Percentiles rank a stretch among this genome's conserved stretches.
Conservation (phyloP, 2,888 invertebrate genomes). For the Aphodius sticticus region DNA sequence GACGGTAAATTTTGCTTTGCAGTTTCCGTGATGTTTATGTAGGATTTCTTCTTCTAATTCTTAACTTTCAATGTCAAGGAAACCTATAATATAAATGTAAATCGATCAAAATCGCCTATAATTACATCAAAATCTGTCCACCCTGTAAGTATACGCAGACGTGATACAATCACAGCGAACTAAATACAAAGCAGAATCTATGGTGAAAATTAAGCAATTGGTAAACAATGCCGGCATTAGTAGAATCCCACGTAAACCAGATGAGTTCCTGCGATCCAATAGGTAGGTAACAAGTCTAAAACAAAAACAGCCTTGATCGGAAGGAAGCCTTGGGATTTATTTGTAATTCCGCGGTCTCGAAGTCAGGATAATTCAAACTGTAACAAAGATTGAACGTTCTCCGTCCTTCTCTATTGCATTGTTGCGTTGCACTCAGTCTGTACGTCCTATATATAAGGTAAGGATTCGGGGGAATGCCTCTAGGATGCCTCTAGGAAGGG, state of each 20-base stretch:
- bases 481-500: no score
- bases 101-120: no score
- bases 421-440: constrained; percentile 19
- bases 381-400: constrained; percentile 38
- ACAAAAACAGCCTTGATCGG: constrained; percentile 28
- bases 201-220: constrained; percentile 9
- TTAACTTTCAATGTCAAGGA: no score
- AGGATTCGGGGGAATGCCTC: constrained; percentile 14
- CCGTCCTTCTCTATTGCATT: constrained; percentile 17
- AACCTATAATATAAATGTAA: no score
- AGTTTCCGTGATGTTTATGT: no score
- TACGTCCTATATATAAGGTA: constrained; percentile 28
- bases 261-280: constrained; percentile 6
- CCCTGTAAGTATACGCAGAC: background rate
- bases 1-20: no score
- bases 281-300: constrained; percentile 14
- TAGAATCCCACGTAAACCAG: background rate
- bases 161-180: background rate
- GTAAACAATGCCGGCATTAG: constrained; percentile 7
- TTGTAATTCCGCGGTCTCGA: constrained; percentile 28
- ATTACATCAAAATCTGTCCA: no score
- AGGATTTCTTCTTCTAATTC: no score
- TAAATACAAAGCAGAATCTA: background rate
- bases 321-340: constrained; percentile 31
- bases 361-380: constrained; percentile 35